These are phyloP conservation scores for Sebastolobus altivelis DNA, from an alignment of 2,797 vertebrate species.

Conservation along the genomic window DNA sequence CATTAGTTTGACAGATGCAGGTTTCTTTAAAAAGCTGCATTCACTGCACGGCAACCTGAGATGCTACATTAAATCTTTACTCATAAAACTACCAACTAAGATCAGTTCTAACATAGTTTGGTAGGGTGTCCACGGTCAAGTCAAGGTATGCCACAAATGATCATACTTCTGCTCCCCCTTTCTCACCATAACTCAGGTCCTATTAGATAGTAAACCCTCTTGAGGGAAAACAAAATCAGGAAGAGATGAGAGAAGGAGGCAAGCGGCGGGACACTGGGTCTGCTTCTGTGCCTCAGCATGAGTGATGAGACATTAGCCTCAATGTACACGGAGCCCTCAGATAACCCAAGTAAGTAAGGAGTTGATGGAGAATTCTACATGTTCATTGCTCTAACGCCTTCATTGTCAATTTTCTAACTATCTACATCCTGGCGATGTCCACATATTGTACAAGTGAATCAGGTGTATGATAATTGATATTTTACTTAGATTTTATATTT, in stretches of 20 bases:
- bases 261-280: conserved; percentile 19
- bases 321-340: conserved; percentile 20
- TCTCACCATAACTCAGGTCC: conserved; percentile 24
- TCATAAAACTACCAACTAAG: neutral
- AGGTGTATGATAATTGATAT: neutral
- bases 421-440: neutral
- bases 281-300: conserved; percentile 47
- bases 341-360: conserved; percentile 25
- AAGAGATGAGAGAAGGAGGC: conserved; percentile 39
- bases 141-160: conserved; percentile 38
- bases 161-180: conserved; percentile 2
- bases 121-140: neutral
- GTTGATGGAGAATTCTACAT: conserved; percentile 27
- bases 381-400: neutral
- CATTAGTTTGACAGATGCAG: conserved; percentile 11
- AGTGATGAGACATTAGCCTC: conserved; percentile 59
- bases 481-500: neutral
- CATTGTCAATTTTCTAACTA: neutral
- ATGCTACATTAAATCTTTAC: neutral
- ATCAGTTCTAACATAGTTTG: neutral
- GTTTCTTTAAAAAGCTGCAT: conserved; percentile 1
- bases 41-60: neutral
- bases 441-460: neutral
- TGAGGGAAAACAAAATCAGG: conserved; percentile 50
- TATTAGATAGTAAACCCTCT: conserved; percentile 48